Evolutionary conservation across 2,113 vertebrate species (phyloP).

Genomic region (Syngnathus floridae): DNA sequence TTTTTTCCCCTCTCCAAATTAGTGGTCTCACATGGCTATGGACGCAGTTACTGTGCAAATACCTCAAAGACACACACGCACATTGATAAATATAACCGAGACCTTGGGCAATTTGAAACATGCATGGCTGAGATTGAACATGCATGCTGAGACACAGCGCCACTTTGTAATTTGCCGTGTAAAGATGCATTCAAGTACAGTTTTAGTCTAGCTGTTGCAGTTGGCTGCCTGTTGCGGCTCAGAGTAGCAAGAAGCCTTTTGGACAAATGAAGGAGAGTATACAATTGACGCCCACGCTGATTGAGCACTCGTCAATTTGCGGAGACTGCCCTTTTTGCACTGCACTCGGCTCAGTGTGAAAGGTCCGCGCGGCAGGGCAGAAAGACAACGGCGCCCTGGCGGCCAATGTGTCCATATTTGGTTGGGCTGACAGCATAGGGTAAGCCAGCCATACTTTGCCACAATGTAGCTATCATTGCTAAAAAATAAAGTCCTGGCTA

Average conservation of each 20-base stretch:
- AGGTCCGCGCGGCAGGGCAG: no score
- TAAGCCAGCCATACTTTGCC: no score
- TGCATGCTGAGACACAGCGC: constrained; percentile 1
- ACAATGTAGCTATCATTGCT: no score
- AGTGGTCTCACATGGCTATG: neutral
- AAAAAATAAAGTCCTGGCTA: no score
- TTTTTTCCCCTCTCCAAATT: constrained; percentile 1
- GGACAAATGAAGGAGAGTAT: neutral
- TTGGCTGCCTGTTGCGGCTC: neutral
- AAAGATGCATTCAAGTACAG: neutral
- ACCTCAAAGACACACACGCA: neutral
- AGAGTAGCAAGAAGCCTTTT: neutral
- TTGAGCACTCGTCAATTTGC: neutral
- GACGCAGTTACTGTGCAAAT: neutral
- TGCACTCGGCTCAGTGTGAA: no score
- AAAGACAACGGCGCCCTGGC: no score
- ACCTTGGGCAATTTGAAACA: neutral
- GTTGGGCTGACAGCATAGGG: no score
- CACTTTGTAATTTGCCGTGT: constrained; percentile 16
- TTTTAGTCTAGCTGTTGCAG: neutral
- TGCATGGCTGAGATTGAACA: neutral
- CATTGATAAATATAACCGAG: neutral
- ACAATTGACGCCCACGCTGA: neutral
- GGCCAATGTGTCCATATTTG: no score
- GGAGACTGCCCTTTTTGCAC: no score